Conservation (phyloP, 2,888 invertebrate species). For the Carpatolechia fugitivella region DNA sequence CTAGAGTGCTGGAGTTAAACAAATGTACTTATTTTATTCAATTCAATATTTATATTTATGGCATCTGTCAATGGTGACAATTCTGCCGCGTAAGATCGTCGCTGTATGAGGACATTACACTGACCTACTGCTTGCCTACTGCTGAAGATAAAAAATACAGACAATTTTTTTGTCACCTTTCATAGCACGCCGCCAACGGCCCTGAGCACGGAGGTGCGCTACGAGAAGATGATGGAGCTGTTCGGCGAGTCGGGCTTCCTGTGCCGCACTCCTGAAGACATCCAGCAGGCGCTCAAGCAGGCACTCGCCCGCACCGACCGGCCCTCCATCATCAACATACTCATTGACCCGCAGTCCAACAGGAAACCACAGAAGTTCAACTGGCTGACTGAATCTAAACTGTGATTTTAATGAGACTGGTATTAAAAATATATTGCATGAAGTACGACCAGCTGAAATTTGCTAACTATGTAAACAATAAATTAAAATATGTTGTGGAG, state of each 20-base stretch:
- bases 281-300: slow-evolving; percentile 83
- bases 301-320: slow-evolving; percentile 84
- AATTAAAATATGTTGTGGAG: too few species aligned
- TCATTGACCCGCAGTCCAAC: slow-evolving; percentile 92
- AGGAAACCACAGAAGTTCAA: slow-evolving; percentile 94
- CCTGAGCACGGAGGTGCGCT: slow-evolving; percentile 87
- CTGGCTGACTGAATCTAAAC: slow-evolving; percentile 96
- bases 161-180: too few species aligned
- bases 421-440: background rate
- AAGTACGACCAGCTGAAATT: too few species aligned
- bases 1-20: too few species aligned
- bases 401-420: slow-evolving; percentile 68
- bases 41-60: too few species aligned
- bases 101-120: too few species aligned
- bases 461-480: background rate
- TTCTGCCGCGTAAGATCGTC: too few species aligned
- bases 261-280: slow-evolving; percentile 87
- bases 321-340: slow-evolving; percentile 93
- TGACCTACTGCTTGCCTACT: too few species aligned
- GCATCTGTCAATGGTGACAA: too few species aligned
- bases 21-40: too few species aligned
- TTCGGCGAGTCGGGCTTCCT: slow-evolving; percentile 90
- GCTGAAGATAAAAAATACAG: too few species aligned
- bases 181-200: slow-evolving; percentile 93
- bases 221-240: slow-evolving; percentile 94